These are phyloP conservation scores for Eurystomus gularis DNA, from an alignment of 2,113 vertebrate genomes.

Conservation along the genomic window DNA sequence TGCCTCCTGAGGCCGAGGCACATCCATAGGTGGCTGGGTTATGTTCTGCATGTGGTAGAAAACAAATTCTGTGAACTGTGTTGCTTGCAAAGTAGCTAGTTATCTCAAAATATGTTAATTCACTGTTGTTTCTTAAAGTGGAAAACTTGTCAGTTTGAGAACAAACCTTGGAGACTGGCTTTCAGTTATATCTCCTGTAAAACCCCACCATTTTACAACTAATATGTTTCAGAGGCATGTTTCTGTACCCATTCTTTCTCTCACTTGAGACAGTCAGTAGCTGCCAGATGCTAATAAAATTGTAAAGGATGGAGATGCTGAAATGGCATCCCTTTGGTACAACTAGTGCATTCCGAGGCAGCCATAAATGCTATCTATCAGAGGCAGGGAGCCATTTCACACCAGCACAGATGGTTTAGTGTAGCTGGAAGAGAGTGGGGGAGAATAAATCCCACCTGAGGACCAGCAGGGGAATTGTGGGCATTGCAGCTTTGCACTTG, in stretches of 20 bases:
- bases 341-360: background rate
- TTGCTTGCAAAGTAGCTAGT: background rate
- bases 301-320: background rate
- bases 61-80: background rate
- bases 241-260: background rate
- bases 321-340: conserved; percentile 16
- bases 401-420: conserved; percentile 13
- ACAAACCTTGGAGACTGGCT: background rate
- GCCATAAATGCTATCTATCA: background rate
- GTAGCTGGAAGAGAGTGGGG: background rate
- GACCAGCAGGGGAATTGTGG: background rate
- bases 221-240: background rate
- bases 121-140: background rate
- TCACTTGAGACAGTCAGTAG: background rate
- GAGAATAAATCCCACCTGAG: background rate
- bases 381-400: background rate
- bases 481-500: background rate
- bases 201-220: background rate
- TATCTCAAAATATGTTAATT: background rate
- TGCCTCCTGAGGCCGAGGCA: background rate
- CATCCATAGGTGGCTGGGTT: background rate
- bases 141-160: background rate
- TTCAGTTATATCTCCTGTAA: background rate
- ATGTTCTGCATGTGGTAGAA: background rate
- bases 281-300: conserved; percentile 33